Percentiles rank a stretch among this genome's conserved stretches.
phyloP scores from a whole-genome alignment of 2,888 invertebrate species.

The Sussaba pulchella region DNA sequence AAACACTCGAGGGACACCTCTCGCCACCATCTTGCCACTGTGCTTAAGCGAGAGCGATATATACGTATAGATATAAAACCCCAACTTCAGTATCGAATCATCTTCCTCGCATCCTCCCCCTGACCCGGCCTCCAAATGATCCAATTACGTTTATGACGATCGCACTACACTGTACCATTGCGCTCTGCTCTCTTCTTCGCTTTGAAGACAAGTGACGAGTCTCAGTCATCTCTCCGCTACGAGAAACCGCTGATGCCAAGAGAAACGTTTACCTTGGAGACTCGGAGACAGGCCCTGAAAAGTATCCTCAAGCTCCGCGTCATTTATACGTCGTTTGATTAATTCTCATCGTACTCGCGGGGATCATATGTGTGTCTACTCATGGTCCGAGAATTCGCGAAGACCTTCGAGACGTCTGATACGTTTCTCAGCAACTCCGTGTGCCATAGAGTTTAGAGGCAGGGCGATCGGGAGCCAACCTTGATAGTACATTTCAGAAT shows the following conservation, averaged over 20 bases:
- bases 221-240: constrained; percentile 57
- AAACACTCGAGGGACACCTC: constrained; percentile 84
- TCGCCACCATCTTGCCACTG: constrained; percentile 71
- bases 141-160: constrained; percentile 38
- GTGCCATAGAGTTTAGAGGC: too few species aligned
- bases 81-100: constrained; percentile 42
- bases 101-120: constrained; percentile 17
- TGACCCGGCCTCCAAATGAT: constrained; percentile 28
- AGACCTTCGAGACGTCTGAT: too few species aligned
- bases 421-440: too few species aligned
- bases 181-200: not conserved
- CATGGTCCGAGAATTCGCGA: too few species aligned
- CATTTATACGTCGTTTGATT: constrained; percentile 23
- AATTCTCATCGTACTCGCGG: not conserved
- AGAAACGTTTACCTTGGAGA: constrained; percentile 70
- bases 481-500: too few species aligned
- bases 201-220: constrained; percentile 41
- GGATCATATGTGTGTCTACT: too few species aligned
- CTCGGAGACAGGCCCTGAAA: constrained; percentile 25
- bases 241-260: constrained; percentile 65
- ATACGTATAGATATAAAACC: constrained; percentile 2
- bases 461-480: too few species aligned
- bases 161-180: not conserved
- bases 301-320: constrained; percentile 33
- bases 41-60: not conserved